Conservation (phyloP, 2,797 vertebrate genomes). For the Sebastes glaucus region DNA sequence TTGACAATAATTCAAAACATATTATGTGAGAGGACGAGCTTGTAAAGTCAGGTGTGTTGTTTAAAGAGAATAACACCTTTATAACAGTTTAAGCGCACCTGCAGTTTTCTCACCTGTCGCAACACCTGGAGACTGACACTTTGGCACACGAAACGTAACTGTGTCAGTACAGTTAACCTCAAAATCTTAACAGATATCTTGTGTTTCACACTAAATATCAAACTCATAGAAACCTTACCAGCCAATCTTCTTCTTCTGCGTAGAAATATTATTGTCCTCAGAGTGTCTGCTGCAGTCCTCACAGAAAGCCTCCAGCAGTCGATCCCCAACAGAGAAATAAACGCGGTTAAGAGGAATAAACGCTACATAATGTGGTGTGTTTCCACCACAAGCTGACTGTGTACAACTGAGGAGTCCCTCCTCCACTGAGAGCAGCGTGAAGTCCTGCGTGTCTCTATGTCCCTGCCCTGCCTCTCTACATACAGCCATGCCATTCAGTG, state of each 20-base stretch:
- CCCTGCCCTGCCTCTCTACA: constrained; percentile 58
- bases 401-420: constrained; percentile 7
- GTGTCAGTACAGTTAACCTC: not conserved
- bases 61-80: not conserved
- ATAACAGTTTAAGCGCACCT: constrained; percentile 28
- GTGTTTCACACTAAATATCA: not conserved
- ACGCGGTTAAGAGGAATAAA: not conserved
- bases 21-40: not conserved
- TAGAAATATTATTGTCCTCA: constrained; percentile 2
- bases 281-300: constrained; percentile 39
- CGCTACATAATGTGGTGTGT: not conserved
- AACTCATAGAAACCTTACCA: constrained; percentile 44
- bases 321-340: not conserved
- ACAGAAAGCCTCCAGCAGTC: constrained; percentile 3
- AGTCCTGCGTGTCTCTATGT: constrained; percentile 17
- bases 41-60: not conserved
- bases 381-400: constrained; percentile 16
- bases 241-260: constrained; percentile 9
- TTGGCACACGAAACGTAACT: not conserved
- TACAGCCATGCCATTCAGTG: constrained; percentile 13
- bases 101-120: constrained; percentile 49
- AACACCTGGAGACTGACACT: constrained; percentile 5
- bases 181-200: not conserved
- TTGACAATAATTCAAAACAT: not conserved
- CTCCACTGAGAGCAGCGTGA: constrained; percentile 24